A percentile compares a stretch with the other conserved stretches of the same genome.
phyloP scores from a whole-genome alignment of 2,888 invertebrate genomes.

The Pseudococcus viburni region DNA sequence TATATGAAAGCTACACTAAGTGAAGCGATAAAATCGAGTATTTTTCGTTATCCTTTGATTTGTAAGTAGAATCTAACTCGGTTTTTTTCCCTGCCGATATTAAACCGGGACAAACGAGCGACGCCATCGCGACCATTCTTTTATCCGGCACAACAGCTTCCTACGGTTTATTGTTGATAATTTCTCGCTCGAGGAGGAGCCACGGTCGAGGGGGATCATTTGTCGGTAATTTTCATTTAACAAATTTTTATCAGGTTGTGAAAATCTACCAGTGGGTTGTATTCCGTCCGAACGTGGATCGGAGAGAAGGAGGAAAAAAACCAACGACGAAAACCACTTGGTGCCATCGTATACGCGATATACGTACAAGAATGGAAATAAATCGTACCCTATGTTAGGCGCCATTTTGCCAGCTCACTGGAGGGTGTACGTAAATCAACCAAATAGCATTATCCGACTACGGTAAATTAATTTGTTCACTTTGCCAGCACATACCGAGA shows the following conservation, averaged over 20 bases:
- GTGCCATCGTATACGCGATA: not conserved
- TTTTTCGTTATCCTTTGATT: not conserved
- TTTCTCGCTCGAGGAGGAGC: not conserved
- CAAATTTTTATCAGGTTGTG: not conserved
- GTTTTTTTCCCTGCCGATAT: not conserved
- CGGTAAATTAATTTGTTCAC: constrained; percentile 32
- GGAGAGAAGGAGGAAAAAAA: not conserved
- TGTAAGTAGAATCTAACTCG: not conserved
- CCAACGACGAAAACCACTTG: not conserved
- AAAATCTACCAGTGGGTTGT: not conserved
- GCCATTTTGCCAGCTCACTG: constrained; percentile 28
- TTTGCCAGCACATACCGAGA: not conserved
- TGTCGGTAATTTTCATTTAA: constrained; percentile 22
- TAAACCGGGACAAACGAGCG: constrained; percentile 39
- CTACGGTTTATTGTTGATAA: not conserved
- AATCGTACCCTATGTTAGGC: constrained; percentile 24
- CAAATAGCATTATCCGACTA: constrained; percentile 20
- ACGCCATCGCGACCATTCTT: constrained; percentile 23
- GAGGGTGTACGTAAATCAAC: constrained; percentile 35
- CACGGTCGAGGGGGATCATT: not conserved
- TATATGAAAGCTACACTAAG: not conserved
- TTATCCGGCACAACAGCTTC: not conserved
- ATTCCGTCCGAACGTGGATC: not conserved
- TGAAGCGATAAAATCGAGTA: constrained; percentile 17
- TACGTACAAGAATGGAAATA: not conserved